A percentile compares a stretch with the other conserved stretches of the same genome.
phyloP scores from a whole-genome alignment of 2,888 invertebrate species.

The Platerodrilus igneus region DNA sequence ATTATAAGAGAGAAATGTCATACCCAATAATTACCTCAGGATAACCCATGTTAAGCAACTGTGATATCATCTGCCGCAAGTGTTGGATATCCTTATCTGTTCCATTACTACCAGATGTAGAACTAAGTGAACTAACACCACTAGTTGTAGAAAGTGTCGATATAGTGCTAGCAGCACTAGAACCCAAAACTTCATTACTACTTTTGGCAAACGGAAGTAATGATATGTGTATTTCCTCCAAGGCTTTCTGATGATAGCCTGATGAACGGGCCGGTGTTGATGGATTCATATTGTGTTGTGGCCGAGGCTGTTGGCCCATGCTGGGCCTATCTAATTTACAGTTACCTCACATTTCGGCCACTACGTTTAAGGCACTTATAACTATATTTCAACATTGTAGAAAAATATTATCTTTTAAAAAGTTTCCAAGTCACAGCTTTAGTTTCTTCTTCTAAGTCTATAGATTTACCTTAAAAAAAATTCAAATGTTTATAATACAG shows the following conservation, averaged over 20 bases:
- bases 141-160: conserved; percentile 59
- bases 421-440: too few species aligned
- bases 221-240: conserved; percentile 81
- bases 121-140: conserved; percentile 58
- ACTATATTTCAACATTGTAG: conserved; percentile 13
- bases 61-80: conserved; percentile 61
- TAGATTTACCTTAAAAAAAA: too few species aligned
- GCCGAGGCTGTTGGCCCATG: conserved; percentile 52
- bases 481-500: too few species aligned
- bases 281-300: conserved; percentile 57
- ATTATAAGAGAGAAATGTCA: neutral
- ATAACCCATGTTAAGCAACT: conserved; percentile 67
- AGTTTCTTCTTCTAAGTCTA: too few species aligned
- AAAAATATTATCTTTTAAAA: too few species aligned
- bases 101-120: conserved; percentile 48
- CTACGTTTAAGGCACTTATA: conserved; percentile 16
- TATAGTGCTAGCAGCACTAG: conserved; percentile 73
- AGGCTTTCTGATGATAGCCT: conserved; percentile 82
- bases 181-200: conserved; percentile 59
- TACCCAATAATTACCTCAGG: conserved; percentile 67
- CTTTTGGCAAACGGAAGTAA: conserved; percentile 75
- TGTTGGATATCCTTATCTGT: conserved; percentile 62
- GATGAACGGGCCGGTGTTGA: conserved; percentile 55
- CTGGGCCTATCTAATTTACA: conserved; percentile 41
- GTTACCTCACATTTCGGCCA: conserved; percentile 21